These are phyloP conservation scores for Rhyacophila evoluta DNA, from an alignment of 2,888 invertebrate genomes.

Conservation along the genomic window DNA sequence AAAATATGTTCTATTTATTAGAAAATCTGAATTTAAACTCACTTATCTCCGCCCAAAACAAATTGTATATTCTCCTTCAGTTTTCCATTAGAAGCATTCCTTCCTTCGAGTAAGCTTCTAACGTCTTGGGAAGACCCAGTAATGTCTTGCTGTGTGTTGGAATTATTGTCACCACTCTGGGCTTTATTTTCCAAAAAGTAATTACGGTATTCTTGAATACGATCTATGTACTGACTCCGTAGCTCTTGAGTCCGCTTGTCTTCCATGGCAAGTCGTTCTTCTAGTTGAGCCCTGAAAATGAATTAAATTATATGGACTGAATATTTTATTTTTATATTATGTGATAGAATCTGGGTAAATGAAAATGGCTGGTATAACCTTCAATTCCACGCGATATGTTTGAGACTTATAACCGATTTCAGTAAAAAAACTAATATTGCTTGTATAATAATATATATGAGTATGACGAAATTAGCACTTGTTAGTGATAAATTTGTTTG, in stretches of 20 bases:
- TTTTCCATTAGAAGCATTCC: constrained; percentile 37
- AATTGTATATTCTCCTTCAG: constrained; percentile 65
- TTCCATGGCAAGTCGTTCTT: constrained; percentile 66
- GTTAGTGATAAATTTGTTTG: too few relatives aligned
- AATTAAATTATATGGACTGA: too few relatives aligned
- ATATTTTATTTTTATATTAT: too few relatives aligned
- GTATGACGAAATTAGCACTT: too few relatives aligned
- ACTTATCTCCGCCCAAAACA: constrained; percentile 67
- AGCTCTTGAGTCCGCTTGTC: constrained; percentile 59
- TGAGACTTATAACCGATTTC: too few relatives aligned
- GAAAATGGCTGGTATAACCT: too few relatives aligned
- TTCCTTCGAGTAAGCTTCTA: not conserved
- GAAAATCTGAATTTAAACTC: constrained; percentile 56
- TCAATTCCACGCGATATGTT: too few relatives aligned
- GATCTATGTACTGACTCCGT: constrained; percentile 55
- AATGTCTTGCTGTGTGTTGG: not conserved
- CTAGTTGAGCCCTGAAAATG: constrained; percentile 63
- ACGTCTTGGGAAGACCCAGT: constrained; percentile 2
- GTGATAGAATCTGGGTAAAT: too few relatives aligned
- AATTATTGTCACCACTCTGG: constrained; percentile 22
- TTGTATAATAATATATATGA: too few relatives aligned
- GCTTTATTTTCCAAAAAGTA: constrained; percentile 35
- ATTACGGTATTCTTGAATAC: constrained; percentile 47
- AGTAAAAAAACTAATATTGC: too few relatives aligned
- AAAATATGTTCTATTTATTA: too few relatives aligned